Percentiles rank a stretch among this genome's conserved stretches.
These are phyloP conservation scores for Theristicus caerulescens DNA, from an alignment of 2,113 vertebrate genomes.

Conservation along the genomic window DNA sequence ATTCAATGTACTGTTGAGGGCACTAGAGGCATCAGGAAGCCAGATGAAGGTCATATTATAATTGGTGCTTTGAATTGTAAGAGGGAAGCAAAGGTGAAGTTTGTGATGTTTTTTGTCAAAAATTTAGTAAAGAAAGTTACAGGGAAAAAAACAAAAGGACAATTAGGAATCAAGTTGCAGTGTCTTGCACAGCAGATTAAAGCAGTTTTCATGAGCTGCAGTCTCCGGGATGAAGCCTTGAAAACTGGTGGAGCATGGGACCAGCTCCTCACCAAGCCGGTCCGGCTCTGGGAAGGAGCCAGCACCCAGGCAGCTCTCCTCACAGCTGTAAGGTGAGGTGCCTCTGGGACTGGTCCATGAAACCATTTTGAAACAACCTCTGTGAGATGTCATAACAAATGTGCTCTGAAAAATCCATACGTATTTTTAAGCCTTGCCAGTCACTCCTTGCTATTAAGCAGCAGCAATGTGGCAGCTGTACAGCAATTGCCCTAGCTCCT, in stretches of 20 bases:
- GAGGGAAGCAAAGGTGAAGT: conserved; percentile 61
- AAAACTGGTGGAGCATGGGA: background rate
- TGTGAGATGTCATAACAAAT: background rate
- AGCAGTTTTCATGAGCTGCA: background rate
- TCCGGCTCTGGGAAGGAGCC: background rate
- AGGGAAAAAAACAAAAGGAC: background rate
- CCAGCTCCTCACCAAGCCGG: background rate
- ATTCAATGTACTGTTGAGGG: conserved; percentile 32
- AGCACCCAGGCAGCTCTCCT: background rate
- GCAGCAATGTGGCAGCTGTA: background rate
- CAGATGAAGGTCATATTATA: conserved; percentile 68
- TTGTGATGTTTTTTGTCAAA: conserved; percentile 48
- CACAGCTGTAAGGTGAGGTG: background rate
- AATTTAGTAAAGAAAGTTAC: conserved; percentile 49
- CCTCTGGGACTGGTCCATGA: background rate
- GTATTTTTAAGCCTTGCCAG: background rate
- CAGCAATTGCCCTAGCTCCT: background rate
- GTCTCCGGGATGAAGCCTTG: background rate
- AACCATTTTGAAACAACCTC: background rate
- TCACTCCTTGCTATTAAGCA: background rate
- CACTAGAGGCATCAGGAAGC: conserved; percentile 21
- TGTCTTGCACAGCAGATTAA: conserved; percentile 33
- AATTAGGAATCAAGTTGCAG: conserved; percentile 27
- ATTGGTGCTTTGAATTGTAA: conserved; percentile 66
- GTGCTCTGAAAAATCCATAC: background rate